Conservation (phyloP, 53 echinoderm and acorn worm genomes). For the Apostichopus leukothele region DNA sequence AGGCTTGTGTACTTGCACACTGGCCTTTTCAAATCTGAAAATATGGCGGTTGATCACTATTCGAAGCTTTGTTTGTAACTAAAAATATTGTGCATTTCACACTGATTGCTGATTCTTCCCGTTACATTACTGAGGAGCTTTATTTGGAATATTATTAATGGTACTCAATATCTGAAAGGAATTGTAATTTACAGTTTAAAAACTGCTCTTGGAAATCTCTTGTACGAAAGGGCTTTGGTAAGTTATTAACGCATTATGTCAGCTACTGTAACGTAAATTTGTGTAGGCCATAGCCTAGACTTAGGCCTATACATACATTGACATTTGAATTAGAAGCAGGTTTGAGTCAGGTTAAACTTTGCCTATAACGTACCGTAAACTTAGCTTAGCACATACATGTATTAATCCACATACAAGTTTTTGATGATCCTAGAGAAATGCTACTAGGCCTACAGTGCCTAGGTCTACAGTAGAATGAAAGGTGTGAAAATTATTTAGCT, state of each 20-base stretch:
- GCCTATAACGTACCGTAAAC: background rate
- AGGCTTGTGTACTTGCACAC: background rate
- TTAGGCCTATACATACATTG: no score
- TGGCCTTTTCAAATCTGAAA: background rate
- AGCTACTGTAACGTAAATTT: background rate
- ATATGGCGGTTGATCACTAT: background rate
- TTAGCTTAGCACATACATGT: no score
- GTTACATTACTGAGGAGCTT: background rate
- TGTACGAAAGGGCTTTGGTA: background rate
- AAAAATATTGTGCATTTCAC: background rate
- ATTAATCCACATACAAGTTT: no score
- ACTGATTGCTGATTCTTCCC: background rate
- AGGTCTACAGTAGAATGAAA: no score
- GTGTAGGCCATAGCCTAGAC: background rate
- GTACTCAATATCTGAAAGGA: background rate
- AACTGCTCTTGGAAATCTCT: background rate
- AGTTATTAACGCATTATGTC: background rate
- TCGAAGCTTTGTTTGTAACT: background rate
- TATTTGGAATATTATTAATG: background rate
- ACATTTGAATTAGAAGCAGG: no score
- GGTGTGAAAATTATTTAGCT: no score
- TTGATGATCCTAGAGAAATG: no score
- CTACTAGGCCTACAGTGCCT: no score
- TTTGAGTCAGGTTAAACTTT: background rate
- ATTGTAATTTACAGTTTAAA: background rate